Conservation (phyloP, 2,888 invertebrate genomes). For the Hecatera dysodea region DNA sequence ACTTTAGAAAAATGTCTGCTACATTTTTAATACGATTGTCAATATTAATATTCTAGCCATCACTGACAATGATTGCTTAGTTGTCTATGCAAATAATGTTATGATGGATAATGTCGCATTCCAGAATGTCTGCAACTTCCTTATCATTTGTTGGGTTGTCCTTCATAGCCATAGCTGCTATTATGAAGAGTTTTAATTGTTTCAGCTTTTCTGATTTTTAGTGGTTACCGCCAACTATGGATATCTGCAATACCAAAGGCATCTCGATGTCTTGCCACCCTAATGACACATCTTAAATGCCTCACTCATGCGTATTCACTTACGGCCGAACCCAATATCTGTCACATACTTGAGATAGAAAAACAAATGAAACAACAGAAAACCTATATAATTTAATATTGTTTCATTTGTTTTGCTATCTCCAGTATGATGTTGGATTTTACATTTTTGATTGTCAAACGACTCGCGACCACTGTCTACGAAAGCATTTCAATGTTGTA, state of each 20-base stretch:
- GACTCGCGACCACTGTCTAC: no score
- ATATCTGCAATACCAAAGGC: no score
- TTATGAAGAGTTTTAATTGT: background rate
- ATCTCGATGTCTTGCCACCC: background rate
- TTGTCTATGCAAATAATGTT: slow-evolving; percentile 12
- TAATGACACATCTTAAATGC: background rate
- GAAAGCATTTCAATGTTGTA: no score
- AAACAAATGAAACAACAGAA: no score
- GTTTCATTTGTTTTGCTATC: no score
- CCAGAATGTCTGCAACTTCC: slow-evolving; percentile 13
- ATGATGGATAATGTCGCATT: slow-evolving; percentile 19
- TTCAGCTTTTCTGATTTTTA: no score
- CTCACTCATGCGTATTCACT: background rate
- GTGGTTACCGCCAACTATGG: no score
- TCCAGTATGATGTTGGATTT: no score
- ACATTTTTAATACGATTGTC: background rate
- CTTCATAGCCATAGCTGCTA: background rate
- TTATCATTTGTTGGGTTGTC: background rate
- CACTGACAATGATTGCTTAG: slow-evolving; percentile 12
- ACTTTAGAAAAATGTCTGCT: background rate
- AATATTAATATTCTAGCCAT: background rate
- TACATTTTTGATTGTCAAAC: no score
- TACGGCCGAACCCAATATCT: no score
- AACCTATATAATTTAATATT: no score
- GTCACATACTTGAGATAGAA: no score